Percentiles rank a stretch among this genome's conserved stretches.
Evolutionary conservation across 2,113 vertebrate species (phyloP).

Genomic region (Pitta sordida): DNA sequence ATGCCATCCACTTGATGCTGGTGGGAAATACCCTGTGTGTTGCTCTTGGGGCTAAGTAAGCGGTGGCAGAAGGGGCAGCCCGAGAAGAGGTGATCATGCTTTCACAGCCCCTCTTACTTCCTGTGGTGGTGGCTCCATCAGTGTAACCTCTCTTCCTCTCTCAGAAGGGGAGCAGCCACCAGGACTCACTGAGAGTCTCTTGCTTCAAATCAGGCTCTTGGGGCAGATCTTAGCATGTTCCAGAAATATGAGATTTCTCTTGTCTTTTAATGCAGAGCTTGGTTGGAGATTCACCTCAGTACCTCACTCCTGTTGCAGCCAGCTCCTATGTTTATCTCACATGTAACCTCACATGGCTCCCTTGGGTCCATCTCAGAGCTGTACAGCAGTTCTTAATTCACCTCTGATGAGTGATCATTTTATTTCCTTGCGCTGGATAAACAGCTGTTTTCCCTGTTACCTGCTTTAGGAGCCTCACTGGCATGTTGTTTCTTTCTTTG

Average conservation of each 20-base stretch:
- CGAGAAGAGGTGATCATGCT: rapidly evolving
- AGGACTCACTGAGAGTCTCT: background rate
- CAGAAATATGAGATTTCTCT: background rate
- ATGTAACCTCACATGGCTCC: rapidly evolving
- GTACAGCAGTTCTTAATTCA: background rate
- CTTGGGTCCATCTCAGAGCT: background rate
- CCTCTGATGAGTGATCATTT: background rate
- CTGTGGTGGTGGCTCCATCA: background rate
- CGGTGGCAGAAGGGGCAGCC: background rate
- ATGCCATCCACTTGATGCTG: background rate
- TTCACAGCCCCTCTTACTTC: background rate
- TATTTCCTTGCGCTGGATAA: background rate
- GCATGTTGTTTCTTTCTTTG: background rate
- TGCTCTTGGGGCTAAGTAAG: background rate
- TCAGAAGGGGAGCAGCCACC: background rate
- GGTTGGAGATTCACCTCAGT: background rate
- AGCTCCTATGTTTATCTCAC: background rate
- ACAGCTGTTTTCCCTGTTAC: background rate
- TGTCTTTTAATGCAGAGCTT: background rate
- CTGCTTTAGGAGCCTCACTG: background rate
- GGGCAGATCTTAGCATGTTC: background rate
- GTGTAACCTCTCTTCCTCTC: background rate
- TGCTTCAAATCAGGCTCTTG: background rate
- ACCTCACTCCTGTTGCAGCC: background rate
- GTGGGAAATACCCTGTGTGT: background rate